phyloP scores from a whole-genome alignment of 2,888 invertebrate genomes.

The Tuta absoluta region DNA sequence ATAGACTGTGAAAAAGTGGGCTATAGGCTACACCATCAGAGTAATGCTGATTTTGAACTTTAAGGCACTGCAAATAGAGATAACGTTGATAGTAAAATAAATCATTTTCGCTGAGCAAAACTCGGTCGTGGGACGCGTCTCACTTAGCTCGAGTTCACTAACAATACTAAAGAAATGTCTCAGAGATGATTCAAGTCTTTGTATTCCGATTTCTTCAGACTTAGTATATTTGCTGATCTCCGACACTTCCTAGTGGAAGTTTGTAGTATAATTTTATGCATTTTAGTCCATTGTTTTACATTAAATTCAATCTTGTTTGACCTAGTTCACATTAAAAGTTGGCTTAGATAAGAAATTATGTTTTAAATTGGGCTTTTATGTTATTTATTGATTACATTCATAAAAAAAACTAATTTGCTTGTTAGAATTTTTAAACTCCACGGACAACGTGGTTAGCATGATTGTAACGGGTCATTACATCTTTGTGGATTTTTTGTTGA shows the following conservation, averaged over 20 bases:
- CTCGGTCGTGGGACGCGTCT: conserved; percentile 52
- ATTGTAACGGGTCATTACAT: background rate
- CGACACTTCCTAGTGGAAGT: conserved; percentile 41
- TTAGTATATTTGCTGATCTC: conserved; percentile 38
- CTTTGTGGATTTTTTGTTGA: background rate
- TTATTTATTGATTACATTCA: conserved; percentile 11
- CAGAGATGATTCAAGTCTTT: conserved; percentile 35
- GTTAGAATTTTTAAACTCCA: background rate
- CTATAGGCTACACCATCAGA: conserved; percentile 38
- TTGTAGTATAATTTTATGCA: conserved; percentile 17
- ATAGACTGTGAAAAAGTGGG: conserved; percentile 57
- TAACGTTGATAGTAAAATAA: conserved; percentile 23
- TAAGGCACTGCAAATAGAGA: conserved; percentile 22
- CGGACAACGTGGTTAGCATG: background rate
- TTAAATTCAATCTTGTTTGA: conserved; percentile 7
- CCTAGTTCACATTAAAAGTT: conserved; percentile 21
- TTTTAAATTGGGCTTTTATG: conserved; percentile 9
- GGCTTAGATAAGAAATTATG: background rate
- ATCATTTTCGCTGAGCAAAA: conserved; percentile 27
- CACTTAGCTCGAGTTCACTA: conserved; percentile 41
- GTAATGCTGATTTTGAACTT: background rate
- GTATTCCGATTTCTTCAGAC: conserved; percentile 44
- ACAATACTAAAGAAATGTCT: conserved; percentile 52
- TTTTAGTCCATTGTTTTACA: conserved; percentile 26
- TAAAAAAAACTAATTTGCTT: background rate